Percentiles rank a stretch among this genome's conserved stretches.
phyloP scores from a whole-genome alignment of 2,888 invertebrate genomes.

The Drosophila histrio region DNA sequence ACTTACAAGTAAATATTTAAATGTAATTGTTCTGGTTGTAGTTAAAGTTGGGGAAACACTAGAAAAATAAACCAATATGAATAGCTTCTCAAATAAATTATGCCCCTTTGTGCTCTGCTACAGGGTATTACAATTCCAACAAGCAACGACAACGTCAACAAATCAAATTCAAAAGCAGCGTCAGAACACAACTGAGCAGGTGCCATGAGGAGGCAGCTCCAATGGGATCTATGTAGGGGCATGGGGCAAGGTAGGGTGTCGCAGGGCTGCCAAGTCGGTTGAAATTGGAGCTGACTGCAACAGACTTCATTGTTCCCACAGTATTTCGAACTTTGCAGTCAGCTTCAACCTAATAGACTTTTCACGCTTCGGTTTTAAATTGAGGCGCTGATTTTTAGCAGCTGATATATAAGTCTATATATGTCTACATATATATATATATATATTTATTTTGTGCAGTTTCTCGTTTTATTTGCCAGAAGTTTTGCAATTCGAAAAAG shows the following conservation, averaged over 20 bases:
- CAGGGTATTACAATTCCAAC: slow-evolving; percentile 41
- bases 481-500: slow-evolving; percentile 70
- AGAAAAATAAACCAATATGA: not conserved
- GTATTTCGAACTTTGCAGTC: slow-evolving; percentile 45
- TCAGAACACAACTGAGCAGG: slow-evolving; percentile 58
- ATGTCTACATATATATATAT: slow-evolving; percentile 9
- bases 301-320: slow-evolving; percentile 78
- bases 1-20: no score
- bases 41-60: no score
- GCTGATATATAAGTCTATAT: slow-evolving; percentile 51
- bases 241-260: not conserved
- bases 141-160: slow-evolving; percentile 37
- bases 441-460: slow-evolving; percentile 14
- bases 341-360: slow-evolving; percentile 73
- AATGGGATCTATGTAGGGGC: not conserved
- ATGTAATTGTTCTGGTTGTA: no score
- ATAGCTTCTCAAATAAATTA: not conserved
- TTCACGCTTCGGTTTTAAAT: slow-evolving; percentile 78
- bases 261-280: slow-evolving; percentile 7
- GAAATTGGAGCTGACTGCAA: slow-evolving; percentile 63
- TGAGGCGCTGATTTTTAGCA: slow-evolving; percentile 74
- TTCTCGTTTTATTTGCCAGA: slow-evolving; percentile 57
- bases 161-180: slow-evolving; percentile 53
- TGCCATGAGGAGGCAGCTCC: slow-evolving; percentile 55
- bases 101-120: not conserved